Base-by-base conservation (phyloP, 2,797 vertebrate genomes). In the Clarias platycephalus region DNA sequence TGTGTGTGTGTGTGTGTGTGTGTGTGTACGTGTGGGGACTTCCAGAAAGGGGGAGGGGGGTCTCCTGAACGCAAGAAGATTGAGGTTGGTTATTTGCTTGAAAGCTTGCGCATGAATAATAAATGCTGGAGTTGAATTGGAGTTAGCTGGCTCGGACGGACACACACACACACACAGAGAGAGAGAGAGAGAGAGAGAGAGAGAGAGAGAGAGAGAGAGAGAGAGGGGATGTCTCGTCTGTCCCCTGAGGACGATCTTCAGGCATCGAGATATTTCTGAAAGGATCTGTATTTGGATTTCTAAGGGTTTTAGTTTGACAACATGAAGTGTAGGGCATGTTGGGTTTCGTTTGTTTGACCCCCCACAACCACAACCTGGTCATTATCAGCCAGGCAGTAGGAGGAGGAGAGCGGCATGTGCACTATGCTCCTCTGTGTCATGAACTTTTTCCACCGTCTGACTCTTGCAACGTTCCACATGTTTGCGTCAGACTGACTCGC, bases 101-200 rank as follows among this genome's bases (percentile, higher is more conserved):
- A 93, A 93, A 93, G 92, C 87, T 89, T 87, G 88, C 15, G 70
- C 77, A 91, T 93, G 81, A 93, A 94, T 94, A 92, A 93, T 93
- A 91, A 85, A 94, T 93, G 44, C 58, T 66, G 80, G 82, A 70
- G 20, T 70, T 70, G 40, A 37, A 9, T 26, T 9, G 5, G 28
- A 24, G 31, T 24, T 24, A n/a, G 55, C 74, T 60, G 57, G 12
- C 75, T 60, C 28, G 10, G 18, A 22, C n/a, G n/a, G 10, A 28
- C 13, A 18, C 49, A 31, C 6, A 37, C 37, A 37, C 37, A 37
- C 2, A 8, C 8, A 44, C 1, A 31, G 3, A 3, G 31, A 3
- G 40, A 9, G 40, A 44, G 40, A 44, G 40, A 44, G 44, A 44
- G 31, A 31, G 3, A 3, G 31, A 3, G 40, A 9, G 40, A 44